phyloP scores from a whole-genome alignment of 2,888 invertebrate species.

The Agrotis clavis region DNA sequence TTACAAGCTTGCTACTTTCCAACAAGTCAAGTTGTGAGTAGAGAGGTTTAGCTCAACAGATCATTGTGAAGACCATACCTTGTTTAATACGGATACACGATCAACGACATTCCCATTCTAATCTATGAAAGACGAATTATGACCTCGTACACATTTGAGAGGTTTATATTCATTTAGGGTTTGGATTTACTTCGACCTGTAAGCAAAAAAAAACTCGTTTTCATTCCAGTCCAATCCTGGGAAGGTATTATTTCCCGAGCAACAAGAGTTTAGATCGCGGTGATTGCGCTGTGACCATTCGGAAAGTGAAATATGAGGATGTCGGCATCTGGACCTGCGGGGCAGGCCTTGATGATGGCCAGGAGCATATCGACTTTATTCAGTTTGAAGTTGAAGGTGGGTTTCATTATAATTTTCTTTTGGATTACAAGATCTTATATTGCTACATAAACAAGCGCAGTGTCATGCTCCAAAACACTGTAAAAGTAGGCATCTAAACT shows the following conservation, averaged over 20 bases:
- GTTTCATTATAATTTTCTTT: conserved; percentile 6
- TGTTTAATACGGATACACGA: too few relatives aligned
- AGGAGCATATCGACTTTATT: conserved; percentile 83
- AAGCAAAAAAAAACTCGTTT: too few relatives aligned
- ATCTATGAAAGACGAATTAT: too few relatives aligned
- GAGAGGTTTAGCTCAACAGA: too few relatives aligned
- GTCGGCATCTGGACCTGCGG: conserved; percentile 88
- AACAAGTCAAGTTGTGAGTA: background rate
- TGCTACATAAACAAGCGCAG: background rate
- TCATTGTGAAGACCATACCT: too few relatives aligned
- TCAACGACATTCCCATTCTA: too few relatives aligned
- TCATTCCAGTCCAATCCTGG: conserved; percentile 77
- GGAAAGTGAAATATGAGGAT: conserved; percentile 81
- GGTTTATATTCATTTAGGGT: too few relatives aligned
- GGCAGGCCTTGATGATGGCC: conserved; percentile 82
- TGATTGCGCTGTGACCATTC: conserved; percentile 88
- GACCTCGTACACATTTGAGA: too few relatives aligned
- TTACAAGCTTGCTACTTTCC: background rate
- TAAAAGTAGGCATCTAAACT: conserved; percentile 1
- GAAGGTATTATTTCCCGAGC: conserved; percentile 84
- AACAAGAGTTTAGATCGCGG: conserved; percentile 85
- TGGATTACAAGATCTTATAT: background rate
- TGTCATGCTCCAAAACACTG: background rate
- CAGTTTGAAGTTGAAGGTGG: conserved; percentile 82
- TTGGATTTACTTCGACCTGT: too few relatives aligned